Base-by-base conservation (phyloP, 1,140 invertebrate genomes). In the Drosophila nasuta region DNA sequence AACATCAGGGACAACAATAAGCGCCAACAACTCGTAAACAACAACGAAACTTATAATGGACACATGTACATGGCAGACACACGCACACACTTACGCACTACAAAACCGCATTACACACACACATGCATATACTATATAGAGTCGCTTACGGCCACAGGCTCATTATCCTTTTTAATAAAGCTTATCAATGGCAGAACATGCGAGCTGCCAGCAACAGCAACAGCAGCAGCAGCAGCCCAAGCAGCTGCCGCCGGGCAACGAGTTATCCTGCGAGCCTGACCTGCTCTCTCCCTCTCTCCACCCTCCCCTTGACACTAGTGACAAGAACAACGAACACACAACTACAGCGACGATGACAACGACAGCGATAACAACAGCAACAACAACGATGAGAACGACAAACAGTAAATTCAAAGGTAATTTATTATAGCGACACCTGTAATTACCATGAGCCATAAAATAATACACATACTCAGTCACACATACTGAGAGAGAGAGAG, bases 141-240 rank as follows among this genome's bases (percentile, higher is more conserved):
- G 56, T 41, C 17, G 51, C 74, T 58, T 57, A 81, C 65, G 79
- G 70, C 81, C 85, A 75, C 83, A 81, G 78, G 85, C 81, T 88
- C 85, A 89, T 88, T 88, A 89, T 88, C 85, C 85, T 89, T 89
- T 89, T 89, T 89, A 89, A 89, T 89, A 89, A 89, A 89, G 85
- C 85, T 89, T 89, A 89, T 89, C 85, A 89, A 89, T 89, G 85
- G 52, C 75, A 88, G 83, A 79, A 78, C 83, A 89, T 88, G 83
- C 77, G 85, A 87, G 83, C 83, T 87, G 85, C 83, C 83, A 86
- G 63, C 43, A 60, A 38, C 54, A 78, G 51, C 73, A 77, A n/a
- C n/a, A n/a, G 49, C 75, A 86, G 63, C 43, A 60, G 45, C 54
- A 78, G 51, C 67, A 77, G 49, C 75, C 33, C 56, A 17, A 77